phyloP scores from a whole-genome alignment of 2,888 invertebrate species.

The Lamellibrachia satsuma region DNA sequence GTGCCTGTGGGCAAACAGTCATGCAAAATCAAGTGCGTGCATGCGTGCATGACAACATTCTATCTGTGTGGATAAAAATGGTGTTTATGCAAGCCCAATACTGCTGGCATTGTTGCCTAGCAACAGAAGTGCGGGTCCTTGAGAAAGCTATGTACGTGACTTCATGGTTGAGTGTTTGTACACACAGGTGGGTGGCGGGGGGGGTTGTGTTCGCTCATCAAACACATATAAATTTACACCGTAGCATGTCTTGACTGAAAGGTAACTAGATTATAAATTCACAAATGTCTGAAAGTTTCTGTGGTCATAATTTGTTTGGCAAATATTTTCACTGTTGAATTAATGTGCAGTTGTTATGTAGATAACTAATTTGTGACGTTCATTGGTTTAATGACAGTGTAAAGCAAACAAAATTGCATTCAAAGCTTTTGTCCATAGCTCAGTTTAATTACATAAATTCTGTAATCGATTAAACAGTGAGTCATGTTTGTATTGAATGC shows the following conservation, averaged over 20 bases:
- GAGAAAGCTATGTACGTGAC: constrained; percentile 7
- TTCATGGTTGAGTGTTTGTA: background rate
- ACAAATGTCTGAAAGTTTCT: background rate
- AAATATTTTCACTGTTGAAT: background rate
- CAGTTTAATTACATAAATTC: too few relatives aligned
- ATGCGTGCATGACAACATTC: background rate
- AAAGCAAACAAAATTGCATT: too few relatives aligned
- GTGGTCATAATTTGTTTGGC: background rate
- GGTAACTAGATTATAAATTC: background rate
- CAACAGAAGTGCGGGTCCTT: background rate
- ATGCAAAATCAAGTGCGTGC: background rate
- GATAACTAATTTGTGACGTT: too few relatives aligned
- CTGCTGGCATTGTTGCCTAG: constrained; percentile 4
- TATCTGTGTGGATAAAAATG: background rate
- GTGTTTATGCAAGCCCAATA: background rate
- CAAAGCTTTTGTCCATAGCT: too few relatives aligned
- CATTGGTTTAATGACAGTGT: too few relatives aligned
- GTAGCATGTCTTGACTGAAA: background rate
- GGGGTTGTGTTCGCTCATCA: background rate
- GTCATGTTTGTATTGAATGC: too few relatives aligned
- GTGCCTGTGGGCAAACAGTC: background rate
- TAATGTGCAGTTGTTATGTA: background rate
- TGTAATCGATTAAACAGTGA: too few relatives aligned
- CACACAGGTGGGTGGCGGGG: background rate
- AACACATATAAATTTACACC: background rate